Percentiles rank a stretch among this genome's conserved stretches.
These are phyloP conservation scores for Arctocebus calabarensis DNA, from an alignment of 2,797 vertebrate genomes.

Conservation along the genomic window DNA sequence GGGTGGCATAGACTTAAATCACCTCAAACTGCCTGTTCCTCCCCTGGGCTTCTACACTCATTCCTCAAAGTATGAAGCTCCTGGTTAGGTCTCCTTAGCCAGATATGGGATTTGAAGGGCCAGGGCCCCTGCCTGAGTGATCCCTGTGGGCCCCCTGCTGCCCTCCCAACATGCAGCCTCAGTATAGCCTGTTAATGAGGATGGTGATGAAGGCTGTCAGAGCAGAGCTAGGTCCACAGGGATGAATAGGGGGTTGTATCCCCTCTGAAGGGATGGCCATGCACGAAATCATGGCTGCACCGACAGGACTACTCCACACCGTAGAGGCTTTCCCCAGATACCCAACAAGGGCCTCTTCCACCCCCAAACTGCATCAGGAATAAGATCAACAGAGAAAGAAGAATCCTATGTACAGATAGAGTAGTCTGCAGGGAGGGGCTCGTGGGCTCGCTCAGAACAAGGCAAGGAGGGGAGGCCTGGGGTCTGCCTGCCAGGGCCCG, in stretches of 20 bases:
- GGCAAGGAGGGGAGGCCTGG: slow-evolving; percentile 53
- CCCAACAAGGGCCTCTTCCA: neutral
- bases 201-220: slow-evolving; percentile 80
- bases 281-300: slow-evolving; percentile 50
- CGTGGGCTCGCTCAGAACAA: slow-evolving; percentile 39
- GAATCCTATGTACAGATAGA: slow-evolving; percentile 21
- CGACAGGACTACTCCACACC: slow-evolving; percentile 21
- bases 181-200: slow-evolving; percentile 73
- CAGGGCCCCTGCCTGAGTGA: neutral
- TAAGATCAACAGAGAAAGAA: slow-evolving; percentile 38
- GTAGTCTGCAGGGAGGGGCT: slow-evolving; percentile 68
- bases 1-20: neutral
- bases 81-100: neutral
- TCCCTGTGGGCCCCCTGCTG: neutral
- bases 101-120: neutral
- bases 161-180: neutral
- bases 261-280: slow-evolving; percentile 59
- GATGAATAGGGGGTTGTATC: slow-evolving; percentile 60
- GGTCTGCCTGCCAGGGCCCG: slow-evolving; percentile 69
- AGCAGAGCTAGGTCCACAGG: slow-evolving; percentile 48
- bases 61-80: neutral
- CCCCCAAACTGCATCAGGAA: neutral
- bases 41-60: neutral
- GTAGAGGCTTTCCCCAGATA: neutral
- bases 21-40: neutral